These are phyloP conservation scores for Muricea muricata DNA, from an alignment of 92 coral and sea anemone species.

Conservation along the genomic window DNA sequence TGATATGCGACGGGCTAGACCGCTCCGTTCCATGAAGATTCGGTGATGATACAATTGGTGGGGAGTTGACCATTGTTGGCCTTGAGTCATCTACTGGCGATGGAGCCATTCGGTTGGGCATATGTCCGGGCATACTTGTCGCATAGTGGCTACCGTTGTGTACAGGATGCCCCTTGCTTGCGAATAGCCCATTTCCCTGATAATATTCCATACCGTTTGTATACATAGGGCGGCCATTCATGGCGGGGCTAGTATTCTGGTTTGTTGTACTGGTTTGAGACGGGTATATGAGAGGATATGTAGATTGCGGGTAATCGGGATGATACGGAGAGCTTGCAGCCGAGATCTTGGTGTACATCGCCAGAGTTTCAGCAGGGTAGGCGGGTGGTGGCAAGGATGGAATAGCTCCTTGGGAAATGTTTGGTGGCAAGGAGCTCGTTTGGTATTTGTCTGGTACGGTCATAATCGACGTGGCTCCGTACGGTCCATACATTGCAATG, in stretches of 20 bases:
- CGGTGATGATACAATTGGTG: constrained; percentile 83
- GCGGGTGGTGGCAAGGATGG: constrained; percentile 95
- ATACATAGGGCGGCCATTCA: constrained; percentile 89
- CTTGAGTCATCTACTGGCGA: constrained; percentile 90
- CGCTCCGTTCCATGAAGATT: constrained; percentile 73
- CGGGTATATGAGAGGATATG: constrained; percentile 26
- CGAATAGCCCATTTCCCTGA: constrained; percentile 6
- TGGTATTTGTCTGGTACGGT: constrained; percentile 97
- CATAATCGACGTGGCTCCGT: constrained; percentile 81
- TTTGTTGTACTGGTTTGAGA: constrained; percentile 70
- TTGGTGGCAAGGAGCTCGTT: constrained; percentile 66
- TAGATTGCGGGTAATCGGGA: constrained; percentile 65
- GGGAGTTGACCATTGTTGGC: constrained; percentile 71
- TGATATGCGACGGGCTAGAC: constrained; percentile 61
- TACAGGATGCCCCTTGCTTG: constrained; percentile 57
- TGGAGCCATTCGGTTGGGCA: constrained; percentile 76
- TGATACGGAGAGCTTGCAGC: constrained; percentile 79
- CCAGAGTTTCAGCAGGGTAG: constrained; percentile 89
- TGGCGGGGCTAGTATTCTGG: constrained; percentile 87
- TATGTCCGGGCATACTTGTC: constrained; percentile 73
- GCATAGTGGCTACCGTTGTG: constrained; percentile 61
- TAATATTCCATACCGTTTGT: constrained; percentile 55
- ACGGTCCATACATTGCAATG: constrained; percentile 88
- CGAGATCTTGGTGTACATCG: constrained; percentile 86
- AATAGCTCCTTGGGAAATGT: neutral